phyloP scores from a whole-genome alignment of 1,140 invertebrate species.

The Lordiphosa clarofinis region DNA sequence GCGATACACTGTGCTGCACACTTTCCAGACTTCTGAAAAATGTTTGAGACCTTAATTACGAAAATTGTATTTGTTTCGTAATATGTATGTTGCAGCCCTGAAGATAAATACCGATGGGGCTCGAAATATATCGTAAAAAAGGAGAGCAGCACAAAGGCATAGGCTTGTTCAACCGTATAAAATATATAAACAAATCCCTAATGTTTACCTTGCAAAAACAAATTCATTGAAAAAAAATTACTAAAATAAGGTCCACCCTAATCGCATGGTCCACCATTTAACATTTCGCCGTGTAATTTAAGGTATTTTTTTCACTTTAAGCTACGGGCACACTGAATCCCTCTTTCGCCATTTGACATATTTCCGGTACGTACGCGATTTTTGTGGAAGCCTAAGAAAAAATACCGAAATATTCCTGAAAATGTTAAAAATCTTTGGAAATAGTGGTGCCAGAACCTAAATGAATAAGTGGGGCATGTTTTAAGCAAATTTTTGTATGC shows the following conservation, averaged over 20 bases:
- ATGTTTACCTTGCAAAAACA: too few relatives aligned
- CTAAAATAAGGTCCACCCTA: not conserved
- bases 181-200: too few relatives aligned
- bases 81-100: too few relatives aligned
- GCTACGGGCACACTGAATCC: conserved; percentile 21
- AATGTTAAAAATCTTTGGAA: conserved; percentile 17
- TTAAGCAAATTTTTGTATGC: conserved; percentile 13
- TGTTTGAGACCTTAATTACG: too few relatives aligned
- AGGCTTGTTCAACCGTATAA: too few relatives aligned
- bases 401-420: conserved; percentile 41
- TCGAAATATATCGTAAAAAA: too few relatives aligned
- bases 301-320: not conserved
- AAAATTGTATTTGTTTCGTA: too few relatives aligned
- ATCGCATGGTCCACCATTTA: not conserved
- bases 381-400: conserved; percentile 41
- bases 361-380: conserved; percentile 79
- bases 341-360: conserved; percentile 78
- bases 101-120: too few relatives aligned
- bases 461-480: conserved; percentile 23
- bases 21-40: too few relatives aligned
- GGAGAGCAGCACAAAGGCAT: too few relatives aligned
- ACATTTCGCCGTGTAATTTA: not conserved
- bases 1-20: too few relatives aligned
- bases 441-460: conserved; percentile 24
- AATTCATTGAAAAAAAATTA: too few relatives aligned